Conservation (phyloP, 2,888 invertebrate genomes). For the Archips crataeganus region DNA sequence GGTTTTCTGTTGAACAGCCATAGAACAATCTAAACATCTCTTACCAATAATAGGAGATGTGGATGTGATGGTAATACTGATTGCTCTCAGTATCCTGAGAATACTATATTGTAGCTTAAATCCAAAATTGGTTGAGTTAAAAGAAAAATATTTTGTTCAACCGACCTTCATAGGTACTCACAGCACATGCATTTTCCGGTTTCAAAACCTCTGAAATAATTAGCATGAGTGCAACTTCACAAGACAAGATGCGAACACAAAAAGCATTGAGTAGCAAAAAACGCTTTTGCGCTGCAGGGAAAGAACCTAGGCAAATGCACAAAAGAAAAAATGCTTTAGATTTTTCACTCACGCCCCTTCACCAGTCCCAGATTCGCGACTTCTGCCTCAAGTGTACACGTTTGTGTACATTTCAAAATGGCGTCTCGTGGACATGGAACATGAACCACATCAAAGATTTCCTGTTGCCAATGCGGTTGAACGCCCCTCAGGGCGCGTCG, state of each 20-base stretch:
- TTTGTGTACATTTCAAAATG: not conserved
- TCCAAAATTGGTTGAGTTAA: no score
- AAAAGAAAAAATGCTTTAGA: not conserved
- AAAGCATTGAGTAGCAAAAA: not conserved
- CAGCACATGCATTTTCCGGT: no score
- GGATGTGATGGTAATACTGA: no score
- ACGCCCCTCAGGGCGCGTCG: conserved; percentile 3
- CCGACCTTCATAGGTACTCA: no score
- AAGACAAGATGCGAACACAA: not conserved
- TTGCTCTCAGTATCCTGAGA: no score
- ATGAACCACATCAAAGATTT: conserved; percentile 18
- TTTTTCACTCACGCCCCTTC: not conserved
- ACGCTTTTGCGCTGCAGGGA: not conserved
- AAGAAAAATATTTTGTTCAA: no score
- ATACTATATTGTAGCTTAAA: no score
- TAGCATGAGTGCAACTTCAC: not conserved
- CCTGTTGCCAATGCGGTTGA: not conserved
- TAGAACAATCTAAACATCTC: no score
- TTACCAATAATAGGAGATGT: no score
- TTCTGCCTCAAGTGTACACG: not conserved
- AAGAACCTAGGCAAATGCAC: not conserved
- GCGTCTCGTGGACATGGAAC: not conserved
- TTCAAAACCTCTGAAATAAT: not conserved
- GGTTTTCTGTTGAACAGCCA: no score
- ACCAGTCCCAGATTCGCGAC: not conserved